Conservation (phyloP, 37 sponge, comb jelly and placozoan species). For the Ephydatia muelleri region DNA sequence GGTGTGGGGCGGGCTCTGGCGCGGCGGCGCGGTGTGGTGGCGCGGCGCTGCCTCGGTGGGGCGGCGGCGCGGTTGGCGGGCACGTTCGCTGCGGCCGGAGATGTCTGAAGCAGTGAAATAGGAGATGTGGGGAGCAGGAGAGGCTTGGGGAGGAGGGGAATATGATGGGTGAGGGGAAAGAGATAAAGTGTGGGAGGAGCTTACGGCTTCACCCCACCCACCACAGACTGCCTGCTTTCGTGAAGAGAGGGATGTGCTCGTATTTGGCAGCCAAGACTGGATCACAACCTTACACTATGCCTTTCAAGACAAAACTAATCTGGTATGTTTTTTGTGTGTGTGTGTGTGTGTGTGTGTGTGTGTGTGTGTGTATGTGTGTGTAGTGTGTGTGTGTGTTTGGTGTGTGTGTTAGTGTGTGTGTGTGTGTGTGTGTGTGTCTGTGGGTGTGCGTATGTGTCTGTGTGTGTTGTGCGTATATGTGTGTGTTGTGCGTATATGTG, state of each 20-base stretch:
- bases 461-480: too few relatives aligned
- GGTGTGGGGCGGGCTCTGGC: too few relatives aligned
- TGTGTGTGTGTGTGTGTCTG: neutral
- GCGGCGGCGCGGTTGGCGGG: too few relatives aligned
- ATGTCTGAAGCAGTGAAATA: too few relatives aligned
- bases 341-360: neutral
- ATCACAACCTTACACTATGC: constrained; percentile 93
- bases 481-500: neutral
- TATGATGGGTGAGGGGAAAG: too few relatives aligned
- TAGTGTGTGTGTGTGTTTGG: too few relatives aligned
- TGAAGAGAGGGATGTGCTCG: constrained; percentile 96
- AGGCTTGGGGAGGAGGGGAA: too few relatives aligned
- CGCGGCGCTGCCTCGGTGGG: too few relatives aligned
- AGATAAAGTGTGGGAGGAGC: too few relatives aligned
- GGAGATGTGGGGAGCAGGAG: too few relatives aligned
- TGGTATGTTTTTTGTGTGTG: constrained; percentile 65
- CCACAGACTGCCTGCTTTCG: constrained; percentile 94
- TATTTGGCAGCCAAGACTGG: constrained; percentile 92
- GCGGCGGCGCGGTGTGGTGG: too few relatives aligned
- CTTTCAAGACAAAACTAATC: constrained; percentile 91
- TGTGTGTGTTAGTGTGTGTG: neutral
- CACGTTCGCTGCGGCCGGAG: too few relatives aligned
- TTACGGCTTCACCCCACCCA: neutral
- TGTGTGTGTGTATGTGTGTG: neutral
- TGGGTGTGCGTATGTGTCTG: neutral